Percentiles rank a stretch among this genome's conserved stretches.
These are phyloP conservation scores for Nothocercus nigrocapillus DNA, from an alignment of 2,113 vertebrate genomes.

Conservation along the genomic window DNA sequence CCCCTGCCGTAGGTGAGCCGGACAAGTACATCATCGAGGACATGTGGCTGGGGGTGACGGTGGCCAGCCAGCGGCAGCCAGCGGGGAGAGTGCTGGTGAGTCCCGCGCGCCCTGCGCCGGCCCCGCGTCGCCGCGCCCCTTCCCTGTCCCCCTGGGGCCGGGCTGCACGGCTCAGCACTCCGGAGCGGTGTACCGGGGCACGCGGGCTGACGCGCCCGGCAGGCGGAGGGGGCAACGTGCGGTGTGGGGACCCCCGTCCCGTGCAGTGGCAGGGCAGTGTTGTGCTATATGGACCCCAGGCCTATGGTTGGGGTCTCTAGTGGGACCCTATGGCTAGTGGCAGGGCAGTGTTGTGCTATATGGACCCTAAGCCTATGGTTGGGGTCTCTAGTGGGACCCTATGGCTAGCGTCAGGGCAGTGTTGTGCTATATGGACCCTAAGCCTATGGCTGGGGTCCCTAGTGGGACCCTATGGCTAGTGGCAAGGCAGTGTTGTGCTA, in stretches of 20 bases:
- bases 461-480: too few species aligned
- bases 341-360: too few species aligned
- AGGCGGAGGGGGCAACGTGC: fast-evolving
- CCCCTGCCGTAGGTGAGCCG: constrained; percentile 68
- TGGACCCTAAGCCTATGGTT: too few species aligned
- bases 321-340: too few species aligned
- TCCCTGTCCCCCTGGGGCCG: background rate
- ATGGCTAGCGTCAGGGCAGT: too few species aligned
- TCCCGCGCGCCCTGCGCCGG: background rate
- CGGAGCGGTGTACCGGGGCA: fast-evolving
- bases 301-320: too few species aligned
- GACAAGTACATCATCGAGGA: constrained; percentile 87
- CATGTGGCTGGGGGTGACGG: constrained; percentile 96
- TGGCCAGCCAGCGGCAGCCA: constrained; percentile 85
- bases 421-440: too few species aligned
- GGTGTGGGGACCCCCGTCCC: background rate
- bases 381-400: too few species aligned
- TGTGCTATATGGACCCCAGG: background rate
- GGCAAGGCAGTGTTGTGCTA: too few species aligned
- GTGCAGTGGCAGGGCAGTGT: background rate
- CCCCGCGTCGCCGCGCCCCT: background rate
- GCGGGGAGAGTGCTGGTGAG: constrained; percentile 88
- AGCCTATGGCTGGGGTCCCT: too few species aligned
- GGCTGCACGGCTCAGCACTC: background rate
- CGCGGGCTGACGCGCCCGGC: background rate